phyloP scores from a whole-genome alignment of 2,113 vertebrate genomes.

The Anguilla rostrata region DNA sequence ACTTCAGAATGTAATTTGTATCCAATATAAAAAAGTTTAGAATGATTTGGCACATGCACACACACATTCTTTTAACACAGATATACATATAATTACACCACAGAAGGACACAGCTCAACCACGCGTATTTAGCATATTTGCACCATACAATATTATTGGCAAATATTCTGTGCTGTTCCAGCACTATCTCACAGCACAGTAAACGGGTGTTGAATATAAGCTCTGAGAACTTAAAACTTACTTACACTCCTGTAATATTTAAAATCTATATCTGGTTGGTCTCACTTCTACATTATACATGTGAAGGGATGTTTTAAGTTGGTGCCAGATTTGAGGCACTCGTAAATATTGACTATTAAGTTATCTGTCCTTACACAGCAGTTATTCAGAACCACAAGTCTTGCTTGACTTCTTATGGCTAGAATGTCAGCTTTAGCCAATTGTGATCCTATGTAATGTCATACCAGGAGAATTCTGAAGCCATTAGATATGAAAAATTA shows the following conservation, averaged over 20 bases:
- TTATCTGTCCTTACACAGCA: not conserved
- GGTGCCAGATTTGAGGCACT: not conserved
- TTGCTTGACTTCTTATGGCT: not conserved
- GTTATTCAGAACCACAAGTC: not conserved
- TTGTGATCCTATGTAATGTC: not conserved
- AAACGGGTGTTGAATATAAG: not conserved
- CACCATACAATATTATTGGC: slow-evolving; percentile 7
- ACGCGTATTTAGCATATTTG: not conserved
- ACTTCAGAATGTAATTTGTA: slow-evolving; percentile 13
- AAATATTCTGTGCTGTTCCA: slow-evolving; percentile 1
- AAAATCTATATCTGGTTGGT: not conserved
- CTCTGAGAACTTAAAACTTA: not conserved
- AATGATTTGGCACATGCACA: slow-evolving; percentile 33
- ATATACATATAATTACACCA: slow-evolving; percentile 24
- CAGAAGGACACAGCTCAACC: slow-evolving; percentile 1
- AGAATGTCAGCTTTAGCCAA: not conserved
- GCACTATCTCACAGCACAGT: slow-evolving; percentile 5
- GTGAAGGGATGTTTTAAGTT: not conserved
- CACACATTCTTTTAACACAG: slow-evolving; percentile 17
- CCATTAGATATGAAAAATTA: not conserved
- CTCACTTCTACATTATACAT: not conserved
- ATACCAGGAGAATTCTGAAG: not conserved
- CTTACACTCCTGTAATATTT: not conserved
- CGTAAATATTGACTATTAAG: not conserved
- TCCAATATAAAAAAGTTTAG: slow-evolving; percentile 21